Evolutionary conservation across 2,888 invertebrate species (phyloP), one percentile per base, ranked within the genome.

Genomic region (Nomada flava): DNA sequence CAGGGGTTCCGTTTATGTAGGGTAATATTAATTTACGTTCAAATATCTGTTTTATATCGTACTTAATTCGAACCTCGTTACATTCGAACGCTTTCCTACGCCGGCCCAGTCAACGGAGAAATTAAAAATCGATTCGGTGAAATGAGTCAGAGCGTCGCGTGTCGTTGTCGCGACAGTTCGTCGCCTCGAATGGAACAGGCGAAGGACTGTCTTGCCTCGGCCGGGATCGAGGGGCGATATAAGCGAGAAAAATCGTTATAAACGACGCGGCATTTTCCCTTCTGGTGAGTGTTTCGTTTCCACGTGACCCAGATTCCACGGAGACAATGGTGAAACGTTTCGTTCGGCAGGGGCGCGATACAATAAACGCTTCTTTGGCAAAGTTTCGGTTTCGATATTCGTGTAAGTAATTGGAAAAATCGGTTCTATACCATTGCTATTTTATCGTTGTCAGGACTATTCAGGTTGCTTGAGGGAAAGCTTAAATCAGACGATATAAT

Each of bases 161-260:
- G 73, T 55, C 53, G 74, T 5, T 50, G 70, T 80, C 87, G 87
- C 86, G 86, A 82, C 86, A 75, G 55, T 20, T 77, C 69, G 86
- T 85, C 86, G 86, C 87, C 86, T 52, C 29, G 57, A 68, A 73
- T 36, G 42, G 62, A 50, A 70, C 65, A 64, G 50, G 36, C 63
- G 71, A 59, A 26, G 73, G 29, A 20, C 63, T 26, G 72, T 36
- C 62, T 67, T 20, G 62, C 70, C 62, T 70, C 62, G 76, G 26
- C 26, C 36, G 55, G 60, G 73, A 71, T 74, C 87, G 74, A 73
- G 69, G 68, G 55, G 64, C 50, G 52, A 50, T 47, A 62, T 65
- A 47, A 72, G 78, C 69, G 67, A 78, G 87, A 80, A 85, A 85
- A 85, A 85, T 86, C 78, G 77, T 86, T 87, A 85, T 77, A 75